Evolutionary conservation across 2,797 vertebrate genomes (phyloP).

Genomic region (Carduelis carduelis): DNA sequence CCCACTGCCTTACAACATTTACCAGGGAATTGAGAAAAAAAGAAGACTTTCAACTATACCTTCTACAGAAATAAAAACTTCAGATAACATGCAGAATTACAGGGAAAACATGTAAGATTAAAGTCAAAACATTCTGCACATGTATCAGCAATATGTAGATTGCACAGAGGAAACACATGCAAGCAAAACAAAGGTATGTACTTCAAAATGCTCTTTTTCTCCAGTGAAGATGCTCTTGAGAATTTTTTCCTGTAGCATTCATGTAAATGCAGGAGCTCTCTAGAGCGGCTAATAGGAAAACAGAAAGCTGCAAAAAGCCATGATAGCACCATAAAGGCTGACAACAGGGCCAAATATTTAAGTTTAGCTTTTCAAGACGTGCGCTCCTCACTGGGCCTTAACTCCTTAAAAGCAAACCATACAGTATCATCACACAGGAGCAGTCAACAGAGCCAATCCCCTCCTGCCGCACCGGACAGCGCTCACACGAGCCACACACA

Average conservation of each 20-base stretch:
- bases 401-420: not conserved
- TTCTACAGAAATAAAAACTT: not conserved
- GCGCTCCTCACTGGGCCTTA: fast-evolving
- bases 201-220: not conserved
- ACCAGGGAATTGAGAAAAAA: fast-evolving
- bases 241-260: not conserved
- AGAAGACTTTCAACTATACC: not conserved
- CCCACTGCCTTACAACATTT: not conserved
- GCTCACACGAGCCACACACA: not conserved
- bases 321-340: fast-evolving
- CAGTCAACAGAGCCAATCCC: not conserved
- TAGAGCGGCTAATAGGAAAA: not conserved
- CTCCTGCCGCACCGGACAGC: not conserved
- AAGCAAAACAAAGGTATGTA: not conserved
- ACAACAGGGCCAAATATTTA: not conserved
- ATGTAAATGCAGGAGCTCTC: not conserved
- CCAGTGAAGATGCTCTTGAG: fast-evolving
- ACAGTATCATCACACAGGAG: fast-evolving
- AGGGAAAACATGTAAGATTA: not conserved
- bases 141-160: not conserved
- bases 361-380: fast-evolving
- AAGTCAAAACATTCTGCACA: not conserved
- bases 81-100: fast-evolving
- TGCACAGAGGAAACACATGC: not conserved
- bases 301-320: not conserved